Evolutionary conservation across 2,888 invertebrate genomes (phyloP).

Genomic region (Callimorpha dominula): DNA sequence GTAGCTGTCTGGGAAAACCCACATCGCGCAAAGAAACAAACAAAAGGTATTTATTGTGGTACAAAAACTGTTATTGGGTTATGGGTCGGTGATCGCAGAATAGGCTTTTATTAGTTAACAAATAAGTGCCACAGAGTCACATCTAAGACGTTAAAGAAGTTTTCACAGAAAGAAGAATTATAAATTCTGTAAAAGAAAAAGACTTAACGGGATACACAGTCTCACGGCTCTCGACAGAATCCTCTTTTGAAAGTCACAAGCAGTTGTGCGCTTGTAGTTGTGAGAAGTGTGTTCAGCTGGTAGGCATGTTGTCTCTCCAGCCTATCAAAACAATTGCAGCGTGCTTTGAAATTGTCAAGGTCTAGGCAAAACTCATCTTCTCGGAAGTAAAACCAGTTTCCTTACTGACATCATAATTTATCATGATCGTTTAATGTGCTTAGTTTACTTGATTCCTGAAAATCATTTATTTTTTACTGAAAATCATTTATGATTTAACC

Average conservation of each 20-base stretch:
- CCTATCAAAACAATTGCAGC: background rate
- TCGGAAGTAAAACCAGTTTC: background rate
- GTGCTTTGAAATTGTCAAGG: background rate
- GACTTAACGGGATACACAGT: background rate
- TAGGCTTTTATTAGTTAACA: background rate
- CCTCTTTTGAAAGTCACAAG: background rate
- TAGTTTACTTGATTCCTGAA: background rate
- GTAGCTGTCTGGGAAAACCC: conserved; percentile 20
- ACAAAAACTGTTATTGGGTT: conserved; percentile 17
- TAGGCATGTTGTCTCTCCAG: background rate
- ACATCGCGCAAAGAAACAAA: conserved; percentile 8
- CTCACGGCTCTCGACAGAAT: background rate
- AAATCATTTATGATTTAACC: background rate
- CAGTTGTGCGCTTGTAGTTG: background rate
- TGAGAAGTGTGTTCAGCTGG: background rate
- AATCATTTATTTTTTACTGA: background rate
- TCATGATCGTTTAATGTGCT: background rate
- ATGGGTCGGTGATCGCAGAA: conserved; percentile 18
- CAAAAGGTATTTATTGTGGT: conserved; percentile 12
- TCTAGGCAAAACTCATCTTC: background rate
- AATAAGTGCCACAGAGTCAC: background rate
- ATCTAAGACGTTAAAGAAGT: background rate
- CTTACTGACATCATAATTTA: background rate
- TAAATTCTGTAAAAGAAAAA: background rate
- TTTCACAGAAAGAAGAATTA: background rate